Base-by-base conservation (phyloP, 2,888 invertebrate genomes). In the Mantis religiosa region DNA sequence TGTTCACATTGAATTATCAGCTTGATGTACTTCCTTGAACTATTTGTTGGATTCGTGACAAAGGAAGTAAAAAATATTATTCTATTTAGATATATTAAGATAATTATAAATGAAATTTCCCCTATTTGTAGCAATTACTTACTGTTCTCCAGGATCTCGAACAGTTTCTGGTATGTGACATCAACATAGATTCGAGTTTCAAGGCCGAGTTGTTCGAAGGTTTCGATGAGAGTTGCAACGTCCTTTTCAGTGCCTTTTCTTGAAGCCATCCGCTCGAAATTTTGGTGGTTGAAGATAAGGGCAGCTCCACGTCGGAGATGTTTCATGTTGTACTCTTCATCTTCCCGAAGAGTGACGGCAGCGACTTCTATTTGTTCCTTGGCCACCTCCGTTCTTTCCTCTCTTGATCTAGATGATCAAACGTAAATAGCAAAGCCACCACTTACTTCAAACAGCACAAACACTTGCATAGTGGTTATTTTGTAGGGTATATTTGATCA, bases 171-270 rank as follows among this genome's bases (percentile, higher is more conserved):
- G 71, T 93, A 93, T 1, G 92, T 93, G 34, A 94, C 92, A 92
- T 96, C 94, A 87, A 93, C 91, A 90, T 92, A 92, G 14, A 94
- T 90, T 0, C 92, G 91, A 6, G 95, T 94, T 88, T 93, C 93
- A 91, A 93, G 95, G 84, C 93, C 95, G 89, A 94, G 94, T 89
- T 88, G 91, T 89, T 89, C 91, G 87, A 94, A 92, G 28, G 92
- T 92, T 25, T 91, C 89, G 85, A 93, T 90, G 28, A 96, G 92
- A 41, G 94, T 93, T 47, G 93, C 92, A 4, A 95, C 94, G 92
- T 96, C 96, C 85, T 93, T 92, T 90, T 95, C 94, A 3, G 95
- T 95, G 8, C 96, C 96, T 28, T 92, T 93, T 1, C 95, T 93
- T 8, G 92, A 90, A 28, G 92, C 91, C 91, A 94, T 92, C 91